phyloP scores from a whole-genome alignment of 2,797 vertebrate species.

The Morus bassanus region DNA sequence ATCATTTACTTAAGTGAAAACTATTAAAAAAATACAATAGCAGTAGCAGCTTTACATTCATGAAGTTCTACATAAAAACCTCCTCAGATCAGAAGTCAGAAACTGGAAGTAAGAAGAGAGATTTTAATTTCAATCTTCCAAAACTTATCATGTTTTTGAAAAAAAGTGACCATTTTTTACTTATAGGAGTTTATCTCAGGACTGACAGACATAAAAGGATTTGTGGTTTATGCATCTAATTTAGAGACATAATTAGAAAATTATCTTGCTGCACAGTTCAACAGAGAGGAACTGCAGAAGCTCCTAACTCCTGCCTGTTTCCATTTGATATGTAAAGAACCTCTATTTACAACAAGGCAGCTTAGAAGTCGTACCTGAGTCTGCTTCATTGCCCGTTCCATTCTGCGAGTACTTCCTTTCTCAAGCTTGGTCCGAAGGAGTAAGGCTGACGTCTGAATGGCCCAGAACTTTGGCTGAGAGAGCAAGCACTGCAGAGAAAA shows the following conservation, averaged over 20 bases:
- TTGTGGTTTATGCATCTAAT: not conserved
- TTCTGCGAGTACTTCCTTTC: slow-evolving; percentile 81
- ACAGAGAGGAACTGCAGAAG: not conserved
- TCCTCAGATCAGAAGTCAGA: not conserved
- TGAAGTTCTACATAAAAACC: not conserved
- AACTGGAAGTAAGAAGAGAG: not conserved
- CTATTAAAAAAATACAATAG: not conserved
- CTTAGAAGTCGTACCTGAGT: slow-evolving; percentile 82
- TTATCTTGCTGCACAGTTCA: not conserved
- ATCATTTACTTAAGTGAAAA: not conserved
- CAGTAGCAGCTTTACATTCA: not conserved
- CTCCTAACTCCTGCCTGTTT: not conserved
- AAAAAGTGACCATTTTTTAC: not conserved
- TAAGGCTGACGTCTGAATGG: slow-evolving; percentile 87
- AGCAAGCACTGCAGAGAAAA: slow-evolving; percentile 83
- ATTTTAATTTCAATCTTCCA: not conserved
- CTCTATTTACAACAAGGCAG: not conserved
- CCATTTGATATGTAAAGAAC: not conserved
- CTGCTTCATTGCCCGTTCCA: slow-evolving; percentile 95
- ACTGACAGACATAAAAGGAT: not conserved
- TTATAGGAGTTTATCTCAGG: not conserved
- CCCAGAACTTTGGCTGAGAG: slow-evolving; percentile 94
- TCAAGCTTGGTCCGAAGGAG: slow-evolving; percentile 91
- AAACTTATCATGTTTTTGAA: not conserved
- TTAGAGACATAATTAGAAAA: not conserved